Percentiles rank a stretch among this genome's conserved stretches.
phyloP scores from a whole-genome alignment of 1,140 invertebrate genomes.

The Drusus annulatus region DNA sequence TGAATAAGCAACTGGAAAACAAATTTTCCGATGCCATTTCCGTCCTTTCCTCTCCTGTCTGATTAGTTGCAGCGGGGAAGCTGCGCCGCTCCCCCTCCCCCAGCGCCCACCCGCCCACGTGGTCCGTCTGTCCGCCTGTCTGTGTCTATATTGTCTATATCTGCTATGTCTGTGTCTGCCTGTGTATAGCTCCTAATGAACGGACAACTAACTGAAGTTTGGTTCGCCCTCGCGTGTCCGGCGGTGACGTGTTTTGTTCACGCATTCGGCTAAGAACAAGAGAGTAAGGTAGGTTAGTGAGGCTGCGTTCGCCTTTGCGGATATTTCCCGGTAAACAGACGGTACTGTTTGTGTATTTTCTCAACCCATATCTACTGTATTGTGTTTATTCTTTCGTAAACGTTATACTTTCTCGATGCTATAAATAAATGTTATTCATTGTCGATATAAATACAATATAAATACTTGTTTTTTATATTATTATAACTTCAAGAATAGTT shows the following conservation, averaged over 20 bases:
- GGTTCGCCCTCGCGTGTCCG: conserved; percentile 41
- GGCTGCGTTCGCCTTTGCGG: conserved; percentile 1
- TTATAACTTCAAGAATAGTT: too few species aligned
- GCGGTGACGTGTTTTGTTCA: conserved; percentile 52
- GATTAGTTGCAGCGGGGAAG: conserved; percentile 54
- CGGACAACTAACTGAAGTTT: conserved; percentile 28
- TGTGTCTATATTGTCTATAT: conserved; percentile 5
- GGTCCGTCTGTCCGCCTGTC: conserved; percentile 9
- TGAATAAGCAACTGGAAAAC: background rate
- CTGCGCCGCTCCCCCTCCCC: background rate
- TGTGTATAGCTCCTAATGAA: conserved; percentile 50
- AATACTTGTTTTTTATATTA: too few species aligned
- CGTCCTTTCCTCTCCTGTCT: conserved; percentile 50
- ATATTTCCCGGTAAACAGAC: conserved; percentile 34
- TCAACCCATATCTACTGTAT: too few species aligned
- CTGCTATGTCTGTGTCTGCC: too few species aligned
- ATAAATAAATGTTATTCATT: too few species aligned
- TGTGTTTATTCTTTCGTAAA: too few species aligned
- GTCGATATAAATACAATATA: too few species aligned
- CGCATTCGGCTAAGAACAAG: conserved; percentile 40
- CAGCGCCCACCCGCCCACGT: background rate
- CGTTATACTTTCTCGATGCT: too few species aligned
- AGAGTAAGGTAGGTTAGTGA: conserved; percentile 57
- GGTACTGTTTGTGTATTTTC: background rate
- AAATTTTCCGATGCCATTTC: conserved; percentile 10